Evolutionary conservation across 2,888 invertebrate genomes (phyloP).

Genomic region (Punctoribates punctum): DNA sequence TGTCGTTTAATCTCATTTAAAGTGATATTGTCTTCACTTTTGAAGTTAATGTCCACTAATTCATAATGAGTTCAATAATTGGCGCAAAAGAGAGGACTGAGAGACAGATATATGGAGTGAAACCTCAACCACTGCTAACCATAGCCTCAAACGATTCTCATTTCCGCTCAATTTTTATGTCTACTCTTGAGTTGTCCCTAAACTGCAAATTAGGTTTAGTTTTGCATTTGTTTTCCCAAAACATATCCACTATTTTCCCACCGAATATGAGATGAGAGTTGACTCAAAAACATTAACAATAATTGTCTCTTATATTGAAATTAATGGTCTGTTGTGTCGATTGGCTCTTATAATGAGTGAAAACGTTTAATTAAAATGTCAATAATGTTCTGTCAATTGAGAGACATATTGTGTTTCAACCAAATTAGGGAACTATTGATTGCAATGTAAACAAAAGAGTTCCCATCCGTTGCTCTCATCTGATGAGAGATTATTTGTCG

Average conservation of each 20-base stretch:
- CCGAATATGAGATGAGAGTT: not conserved
- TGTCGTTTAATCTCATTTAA: not conserved
- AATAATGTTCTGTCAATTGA: too few relatives aligned
- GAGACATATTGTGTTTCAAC: too few relatives aligned
- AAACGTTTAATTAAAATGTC: too few relatives aligned
- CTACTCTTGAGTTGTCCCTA: not conserved
- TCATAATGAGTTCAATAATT: not conserved
- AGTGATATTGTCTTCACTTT: not conserved
- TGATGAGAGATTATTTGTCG: not conserved
- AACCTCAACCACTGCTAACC: not conserved
- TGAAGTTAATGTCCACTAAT: not conserved
- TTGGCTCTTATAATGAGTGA: too few relatives aligned
- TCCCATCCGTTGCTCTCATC: not conserved
- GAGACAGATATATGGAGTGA: not conserved
- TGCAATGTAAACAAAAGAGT: too few relatives aligned
- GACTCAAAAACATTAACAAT: not conserved
- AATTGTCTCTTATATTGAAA: too few relatives aligned
- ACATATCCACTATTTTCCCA: constrained; percentile 1
- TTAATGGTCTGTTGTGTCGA: too few relatives aligned
- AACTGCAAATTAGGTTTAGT: not conserved
- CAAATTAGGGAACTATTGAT: too few relatives aligned
- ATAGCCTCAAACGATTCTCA: constrained; percentile 17
- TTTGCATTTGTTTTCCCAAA: constrained; percentile 2
- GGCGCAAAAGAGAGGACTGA: not conserved
- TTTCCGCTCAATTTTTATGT: constrained; percentile 6